Conservation (phyloP, 2,888 invertebrate species). For the Epistrophe grossulariae region DNA sequence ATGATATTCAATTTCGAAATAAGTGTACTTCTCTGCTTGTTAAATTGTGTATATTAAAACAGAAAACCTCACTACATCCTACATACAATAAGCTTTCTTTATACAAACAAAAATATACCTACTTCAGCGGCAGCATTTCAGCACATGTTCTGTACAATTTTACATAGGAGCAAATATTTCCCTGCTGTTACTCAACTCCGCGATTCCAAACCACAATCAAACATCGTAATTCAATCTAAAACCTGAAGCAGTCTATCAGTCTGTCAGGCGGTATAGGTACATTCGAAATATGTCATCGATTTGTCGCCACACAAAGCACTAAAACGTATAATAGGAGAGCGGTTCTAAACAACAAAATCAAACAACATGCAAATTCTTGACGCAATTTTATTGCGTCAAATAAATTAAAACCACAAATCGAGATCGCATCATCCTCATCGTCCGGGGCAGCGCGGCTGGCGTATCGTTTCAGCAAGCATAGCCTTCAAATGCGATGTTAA, state of each 20-base stretch:
- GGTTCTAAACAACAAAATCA: conserved; percentile 27
- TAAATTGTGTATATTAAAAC: neutral
- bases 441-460: neutral
- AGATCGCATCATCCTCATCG: conserved; percentile 12
- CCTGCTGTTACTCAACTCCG: neutral
- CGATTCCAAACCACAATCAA: conserved; percentile 5
- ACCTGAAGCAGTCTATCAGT: conserved; percentile 5
- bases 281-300: conserved; percentile 48
- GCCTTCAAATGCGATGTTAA: neutral
- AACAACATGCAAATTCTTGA: conserved; percentile 41
- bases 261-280: neutral
- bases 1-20: neutral
- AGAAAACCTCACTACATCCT: neutral
- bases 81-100: neutral
- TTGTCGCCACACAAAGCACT: conserved; percentile 42
- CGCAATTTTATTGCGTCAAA: conserved; percentile 43
- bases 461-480: conserved; percentile 1
- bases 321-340: conserved; percentile 9
- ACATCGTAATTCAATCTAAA: conserved; percentile 38
- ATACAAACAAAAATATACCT: neutral
- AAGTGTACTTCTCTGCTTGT: neutral
- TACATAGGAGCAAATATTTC: neutral
- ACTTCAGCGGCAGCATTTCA: neutral
- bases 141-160: neutral
- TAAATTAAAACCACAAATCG: conserved; percentile 41